Evolutionary conservation across 2,113 vertebrate genomes (phyloP).

Genomic region (Pandion haliaetus): DNA sequence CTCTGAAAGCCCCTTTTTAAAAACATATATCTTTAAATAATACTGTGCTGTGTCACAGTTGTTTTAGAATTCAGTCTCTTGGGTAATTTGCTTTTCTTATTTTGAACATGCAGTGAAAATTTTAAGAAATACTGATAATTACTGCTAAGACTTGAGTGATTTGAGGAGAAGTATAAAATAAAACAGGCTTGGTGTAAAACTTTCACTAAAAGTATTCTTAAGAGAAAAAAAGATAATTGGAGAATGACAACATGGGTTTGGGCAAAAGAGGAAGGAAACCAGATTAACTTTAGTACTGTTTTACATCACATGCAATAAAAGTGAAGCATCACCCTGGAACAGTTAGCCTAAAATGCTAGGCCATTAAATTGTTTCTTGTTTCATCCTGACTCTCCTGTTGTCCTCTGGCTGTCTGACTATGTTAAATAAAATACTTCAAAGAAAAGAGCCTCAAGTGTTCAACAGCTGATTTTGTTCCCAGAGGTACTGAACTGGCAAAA

Average conservation of each 20-base stretch:
- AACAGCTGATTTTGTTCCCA: slow-evolving; percentile 37
- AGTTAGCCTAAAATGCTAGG: not conserved
- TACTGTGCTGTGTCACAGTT: not conserved
- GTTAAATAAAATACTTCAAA: slow-evolving; percentile 31
- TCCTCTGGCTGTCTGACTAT: slow-evolving; percentile 8
- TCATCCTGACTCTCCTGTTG: not conserved
- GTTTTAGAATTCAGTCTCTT: not conserved
- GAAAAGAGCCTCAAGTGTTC: not conserved
- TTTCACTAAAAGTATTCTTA: not conserved
- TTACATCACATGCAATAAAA: not conserved
- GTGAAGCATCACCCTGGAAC: not conserved
- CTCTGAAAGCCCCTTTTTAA: not conserved
- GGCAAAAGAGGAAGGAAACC: not conserved
- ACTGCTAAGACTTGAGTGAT: not conserved
- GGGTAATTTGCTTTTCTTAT: not conserved
- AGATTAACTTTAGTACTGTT: not conserved
- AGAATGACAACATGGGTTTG: not conserved
- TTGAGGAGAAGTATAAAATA: not conserved
- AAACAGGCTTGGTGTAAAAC: not conserved
- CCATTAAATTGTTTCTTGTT: slow-evolving; percentile 10
- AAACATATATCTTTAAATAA: not conserved
- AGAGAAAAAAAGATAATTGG: not conserved
- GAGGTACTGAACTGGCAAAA: slow-evolving; percentile 45
- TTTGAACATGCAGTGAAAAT: not conserved
- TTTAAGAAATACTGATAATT: not conserved